Base-by-base conservation (phyloP, 1,140 invertebrate species). In the Drosophila tristis region DNA sequence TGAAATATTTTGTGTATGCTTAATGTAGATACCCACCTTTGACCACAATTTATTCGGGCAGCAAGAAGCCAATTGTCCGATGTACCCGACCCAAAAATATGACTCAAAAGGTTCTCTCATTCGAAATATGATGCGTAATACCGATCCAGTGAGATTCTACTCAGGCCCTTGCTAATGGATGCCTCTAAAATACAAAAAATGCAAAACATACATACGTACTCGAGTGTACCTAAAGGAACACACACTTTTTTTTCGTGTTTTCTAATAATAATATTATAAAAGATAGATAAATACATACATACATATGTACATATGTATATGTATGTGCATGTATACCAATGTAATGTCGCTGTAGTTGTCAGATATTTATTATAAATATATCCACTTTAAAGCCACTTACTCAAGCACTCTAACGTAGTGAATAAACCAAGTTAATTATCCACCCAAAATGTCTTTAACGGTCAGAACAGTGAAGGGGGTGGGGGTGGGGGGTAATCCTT, bases 341-440 rank as follows among this genome's bases (percentile, higher is more conserved):
- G 62, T 71, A 60, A 47, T 50, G 50, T 67, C 26, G 20, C 2
- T 74, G 58, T 56, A 55, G 35, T 16, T 67, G 44, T 67, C 42
- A 13, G 9, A 48, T 48, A 47, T 50, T 39, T 39, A 64, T 58
- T 29, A 44, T 54, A 58, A 25, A 44, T 47, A 15, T 64, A 63
- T 49, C 23, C 26, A 39, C 39, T 20, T 45, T 26, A 31, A 42
- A 51, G 3, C 13, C n/a, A 31, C 42, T 16, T 54, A 39, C 15
- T 54, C 29, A 54, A 73, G 13, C 25, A 72, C 66, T 49, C 51
- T 35, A 49, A 67, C 39, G 66, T 70, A 68, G 35, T 57, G 35
- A 70, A 70, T 70, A 70, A 70, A 70, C 20, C 16, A 57, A 43
- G 44, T 49, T 67, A 70, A 66, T 16, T 42, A 50, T 31, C 8